Evolutionary conservation across 2,888 invertebrate genomes (phyloP), one percentile per base, ranked within the genome.

Genomic region (Sinopyrophorus schimmeli): DNA sequence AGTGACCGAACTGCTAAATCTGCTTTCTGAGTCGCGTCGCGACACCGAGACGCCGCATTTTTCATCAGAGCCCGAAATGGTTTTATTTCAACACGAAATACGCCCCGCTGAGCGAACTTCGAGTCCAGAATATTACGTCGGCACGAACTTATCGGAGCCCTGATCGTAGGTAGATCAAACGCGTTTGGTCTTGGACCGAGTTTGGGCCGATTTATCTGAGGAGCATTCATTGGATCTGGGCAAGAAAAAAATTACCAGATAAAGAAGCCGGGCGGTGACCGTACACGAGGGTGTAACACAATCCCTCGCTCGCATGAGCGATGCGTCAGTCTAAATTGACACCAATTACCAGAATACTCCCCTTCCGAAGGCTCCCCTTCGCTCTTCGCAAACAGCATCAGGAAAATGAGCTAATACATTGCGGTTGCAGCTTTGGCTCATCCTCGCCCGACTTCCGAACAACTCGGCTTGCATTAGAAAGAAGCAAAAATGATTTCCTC

Each of bases 281-380:
- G 57, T 55, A 53, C 28, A 40, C 39, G 58, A 62, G 69, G 70
- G 68, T 70, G 73, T 71, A 73, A 73, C 68, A 66, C 69, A 70
- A 73, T 72, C 72, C 71, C 72, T 63, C 66, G 59, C 64, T 68
- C 67, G 65, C 69, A 70, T 69, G 70, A 72, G 63, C 72, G 77
- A 78, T 77, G 78, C 78, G 78, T 77, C 77, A 77, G 77, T 77
- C 78, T 77, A 80, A 80, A 80, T 79, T 80, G 80, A 78, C 79
- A 78, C 78, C 79, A 80, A 80, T 80, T 80, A 80, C 79, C 79
- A 79, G 79, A 79, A 79, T 79, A 77, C 77, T 72, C 72, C 69
- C 72, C 69, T 65, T 68, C 64, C 64, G 62, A 61, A 62, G 65
- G 63, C 40, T 65, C 61, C 71, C 63, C 63, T 21, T 54, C 54